phyloP scores from a whole-genome alignment of 1,140 invertebrate genomes.

The Aphelenchoides fujianensis region DNA sequence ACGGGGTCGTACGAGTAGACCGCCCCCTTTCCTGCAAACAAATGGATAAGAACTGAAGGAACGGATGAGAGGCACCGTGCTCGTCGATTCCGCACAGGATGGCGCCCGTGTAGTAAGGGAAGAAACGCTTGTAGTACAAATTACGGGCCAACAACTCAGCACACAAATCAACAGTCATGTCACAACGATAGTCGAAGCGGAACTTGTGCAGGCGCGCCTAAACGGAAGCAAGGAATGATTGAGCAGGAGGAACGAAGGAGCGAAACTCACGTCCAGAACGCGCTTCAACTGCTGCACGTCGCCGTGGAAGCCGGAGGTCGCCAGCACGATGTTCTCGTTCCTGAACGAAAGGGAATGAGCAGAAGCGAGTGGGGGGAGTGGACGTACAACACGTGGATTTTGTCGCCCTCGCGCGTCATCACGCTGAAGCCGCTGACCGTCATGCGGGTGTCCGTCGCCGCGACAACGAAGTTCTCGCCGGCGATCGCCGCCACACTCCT shows the following conservation, averaged over 20 bases:
- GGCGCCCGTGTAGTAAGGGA: conserved; percentile 95
- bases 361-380: conserved; percentile 2
- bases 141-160: conserved; percentile 92
- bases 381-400: conserved; percentile 64
- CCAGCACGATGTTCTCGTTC: conserved; percentile 79
- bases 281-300: conserved; percentile 88
- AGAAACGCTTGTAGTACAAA: conserved; percentile 93
- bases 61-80: conserved; percentile 64
- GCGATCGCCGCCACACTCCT: conserved; percentile 74
- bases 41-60: no score
- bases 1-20: conserved; percentile 95
- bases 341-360: conserved; percentile 60
- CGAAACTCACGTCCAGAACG: conserved; percentile 77
- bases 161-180: conserved; percentile 84
- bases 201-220: conserved; percentile 67
- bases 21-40: conserved; percentile 77
- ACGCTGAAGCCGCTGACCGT: conserved; percentile 78
- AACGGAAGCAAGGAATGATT: conserved; percentile 23
- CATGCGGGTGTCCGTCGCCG: conserved; percentile 88
- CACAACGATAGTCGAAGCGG: conserved; percentile 86
- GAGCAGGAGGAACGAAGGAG: conserved; percentile 70
- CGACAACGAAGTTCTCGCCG: conserved; percentile 81
- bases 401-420: conserved; percentile 77
- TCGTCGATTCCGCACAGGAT: conserved; percentile 79
- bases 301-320: conserved; percentile 90